Base-by-base conservation (phyloP, 2,888 invertebrate genomes). In the Laothoe populi region DNA sequence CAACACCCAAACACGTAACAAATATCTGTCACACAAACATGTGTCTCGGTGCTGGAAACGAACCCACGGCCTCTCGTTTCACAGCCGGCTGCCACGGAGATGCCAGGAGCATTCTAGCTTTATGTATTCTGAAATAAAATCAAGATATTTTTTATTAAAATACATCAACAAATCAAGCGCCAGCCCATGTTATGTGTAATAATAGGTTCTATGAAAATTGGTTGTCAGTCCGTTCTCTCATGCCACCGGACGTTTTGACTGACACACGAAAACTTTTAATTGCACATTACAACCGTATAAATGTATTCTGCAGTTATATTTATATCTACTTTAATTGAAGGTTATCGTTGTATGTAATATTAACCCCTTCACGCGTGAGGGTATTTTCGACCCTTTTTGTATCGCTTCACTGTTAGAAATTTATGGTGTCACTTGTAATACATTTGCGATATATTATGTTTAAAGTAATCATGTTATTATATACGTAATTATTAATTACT, bases 241-340 rank as follows among this genome's bases (percentile, higher is more conserved):
- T 81, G 88, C 90, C 88, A 88, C 88, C 78, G 83, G 79, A 90
- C 89, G 83, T 87, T 87, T 87, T 90, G 91, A 91, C 85, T 79
- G 90, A 87, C 87, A 87, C 87, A 88, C 80, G 77, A 80, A 63
- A 82, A 80, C 53, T 81, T 84, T 86, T 91, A 90, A 90, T 90
- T 88, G 86, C 76, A 88, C 82, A 83, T 82, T 81, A 76, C 69
- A 69, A 65, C 72, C 70, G 65, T 75, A 78, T 72, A 69, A 69
- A 72, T 73, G 73, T 72, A 74, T 78, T 79, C 78, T 72, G 65
- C 63, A 79, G 72, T 62, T 65, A 46, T 61, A 58, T 48, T 46
- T 60, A 38, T 60, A 59, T 57, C 44, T 45, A 44, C 13, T 60
- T 45, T 60, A 60, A 63, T 62, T 62, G 57, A 19, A 13, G 58